Evolutionary conservation across 2,113 vertebrate genomes (phyloP).

Genomic region (Halichoeres trimaculatus): DNA sequence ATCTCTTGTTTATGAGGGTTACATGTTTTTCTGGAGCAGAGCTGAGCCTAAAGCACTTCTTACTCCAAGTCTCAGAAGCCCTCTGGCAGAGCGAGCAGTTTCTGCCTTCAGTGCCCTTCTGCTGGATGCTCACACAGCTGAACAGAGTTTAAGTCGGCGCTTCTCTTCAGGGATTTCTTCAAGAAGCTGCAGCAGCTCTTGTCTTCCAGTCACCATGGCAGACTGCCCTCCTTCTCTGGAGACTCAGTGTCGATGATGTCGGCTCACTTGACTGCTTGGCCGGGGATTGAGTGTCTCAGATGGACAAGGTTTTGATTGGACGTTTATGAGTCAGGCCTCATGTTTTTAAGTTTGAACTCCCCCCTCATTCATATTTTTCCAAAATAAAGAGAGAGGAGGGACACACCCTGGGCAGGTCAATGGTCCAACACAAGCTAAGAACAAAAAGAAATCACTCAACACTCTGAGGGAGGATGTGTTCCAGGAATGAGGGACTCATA

Average conservation of each 20-base stretch:
- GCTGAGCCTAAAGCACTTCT: constrained; percentile 7
- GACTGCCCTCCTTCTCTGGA: constrained; percentile 24
- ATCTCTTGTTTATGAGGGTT: neutral
- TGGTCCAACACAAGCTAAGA: neutral
- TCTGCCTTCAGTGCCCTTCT: constrained; percentile 34
- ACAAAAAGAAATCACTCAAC: neutral
- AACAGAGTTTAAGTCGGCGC: constrained; percentile 37
- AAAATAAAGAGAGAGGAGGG: neutral
- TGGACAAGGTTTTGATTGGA: constrained; percentile 7
- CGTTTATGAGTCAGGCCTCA: constrained; percentile 1
- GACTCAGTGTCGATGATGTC: constrained; percentile 22
- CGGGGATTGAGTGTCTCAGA: constrained; percentile 1
- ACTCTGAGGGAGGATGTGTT: constrained; percentile 12
- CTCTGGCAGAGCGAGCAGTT: constrained; percentile 10
- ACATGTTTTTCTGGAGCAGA: constrained; percentile 1
- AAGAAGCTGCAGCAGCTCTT: constrained; percentile 14
- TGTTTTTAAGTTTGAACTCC: neutral
- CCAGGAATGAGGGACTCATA: constrained; percentile 6
- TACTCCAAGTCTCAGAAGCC: constrained; percentile 30
- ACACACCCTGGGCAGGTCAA: constrained; percentile 26
- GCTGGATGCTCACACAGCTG: constrained; percentile 23
- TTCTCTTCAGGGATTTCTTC: constrained; percentile 34
- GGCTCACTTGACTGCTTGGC: constrained; percentile 14
- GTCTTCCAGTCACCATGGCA: constrained; percentile 34
- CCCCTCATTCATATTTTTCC: neutral